phyloP scores from a whole-genome alignment of 2,797 vertebrate genomes.

The Manis crassicaudata region DNA sequence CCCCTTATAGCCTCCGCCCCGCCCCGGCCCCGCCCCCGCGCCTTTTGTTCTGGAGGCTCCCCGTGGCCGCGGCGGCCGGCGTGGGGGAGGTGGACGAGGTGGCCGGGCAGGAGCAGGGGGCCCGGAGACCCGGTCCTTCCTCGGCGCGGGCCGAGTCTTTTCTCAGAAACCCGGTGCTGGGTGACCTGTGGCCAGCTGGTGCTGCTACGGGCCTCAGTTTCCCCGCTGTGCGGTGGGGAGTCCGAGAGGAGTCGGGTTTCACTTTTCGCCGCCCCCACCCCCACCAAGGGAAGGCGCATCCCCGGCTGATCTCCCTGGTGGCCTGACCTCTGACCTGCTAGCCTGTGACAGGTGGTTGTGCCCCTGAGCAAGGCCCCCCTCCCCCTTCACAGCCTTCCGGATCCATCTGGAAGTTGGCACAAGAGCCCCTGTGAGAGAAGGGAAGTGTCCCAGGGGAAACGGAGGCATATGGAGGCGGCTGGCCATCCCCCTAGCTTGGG shows the following conservation, averaged over 20 bases:
- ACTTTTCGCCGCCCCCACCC: background rate
- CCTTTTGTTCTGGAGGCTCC: conserved; percentile 77
- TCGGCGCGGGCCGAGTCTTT: background rate
- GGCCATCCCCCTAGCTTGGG: background rate
- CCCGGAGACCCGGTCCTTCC: background rate
- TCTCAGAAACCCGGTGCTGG: background rate
- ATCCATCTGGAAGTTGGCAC: background rate
- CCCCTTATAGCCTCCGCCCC: conserved; percentile 74
- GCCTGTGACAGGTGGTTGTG: conserved; percentile 2
- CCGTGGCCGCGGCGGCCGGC: fast-evolving
- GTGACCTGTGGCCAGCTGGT: background rate
- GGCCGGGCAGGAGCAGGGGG: background rate
- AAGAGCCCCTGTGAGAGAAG: background rate
- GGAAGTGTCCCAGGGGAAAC: background rate
- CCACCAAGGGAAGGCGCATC: background rate
- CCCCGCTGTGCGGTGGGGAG: background rate
- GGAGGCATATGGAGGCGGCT: background rate
- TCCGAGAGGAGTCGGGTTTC: background rate
- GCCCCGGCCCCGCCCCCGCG: conserved; percentile 50
- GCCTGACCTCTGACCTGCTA: conserved; percentile 22
- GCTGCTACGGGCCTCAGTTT: background rate
- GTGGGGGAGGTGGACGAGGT: conserved; percentile 29
- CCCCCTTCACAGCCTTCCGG: background rate
- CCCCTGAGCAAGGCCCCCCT: background rate
- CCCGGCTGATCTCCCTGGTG: background rate